Conservation (phyloP, 2,113 vertebrate species). For the Aphyosemion australe region DNA sequence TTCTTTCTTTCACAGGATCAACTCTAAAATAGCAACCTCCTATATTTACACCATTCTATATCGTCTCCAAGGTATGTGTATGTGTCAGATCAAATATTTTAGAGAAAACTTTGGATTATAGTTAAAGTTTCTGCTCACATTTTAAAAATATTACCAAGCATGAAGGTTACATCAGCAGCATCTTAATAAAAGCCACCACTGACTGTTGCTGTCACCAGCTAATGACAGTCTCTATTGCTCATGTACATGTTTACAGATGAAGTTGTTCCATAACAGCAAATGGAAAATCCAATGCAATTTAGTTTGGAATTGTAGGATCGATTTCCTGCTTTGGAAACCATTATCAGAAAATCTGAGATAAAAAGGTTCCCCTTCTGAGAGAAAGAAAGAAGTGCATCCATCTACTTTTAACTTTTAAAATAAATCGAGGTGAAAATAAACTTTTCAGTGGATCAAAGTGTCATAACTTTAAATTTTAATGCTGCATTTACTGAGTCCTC, state of each 20-base stretch:
- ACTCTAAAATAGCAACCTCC: constrained; percentile 37
- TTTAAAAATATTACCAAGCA: neutral
- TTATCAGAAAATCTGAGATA: too few relatives aligned
- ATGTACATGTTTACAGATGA: too few relatives aligned
- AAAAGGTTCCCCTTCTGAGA: too few relatives aligned
- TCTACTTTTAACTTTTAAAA: neutral
- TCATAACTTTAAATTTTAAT: neutral
- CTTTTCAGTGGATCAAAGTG: neutral
- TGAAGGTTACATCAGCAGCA: neutral
- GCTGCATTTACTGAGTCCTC: neutral
- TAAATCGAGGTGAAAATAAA: neutral
- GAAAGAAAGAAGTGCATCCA: too few relatives aligned
- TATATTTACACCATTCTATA: constrained; percentile 36
- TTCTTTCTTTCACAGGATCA: constrained; percentile 59
- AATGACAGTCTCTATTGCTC: too few relatives aligned
- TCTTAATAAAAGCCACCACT: neutral
- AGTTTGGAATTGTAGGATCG: too few relatives aligned
- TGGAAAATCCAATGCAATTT: too few relatives aligned
- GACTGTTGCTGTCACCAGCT: neutral
- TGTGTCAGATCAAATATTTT: constrained; percentile 44
- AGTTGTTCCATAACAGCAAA: too few relatives aligned
- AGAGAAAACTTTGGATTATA: constrained; percentile 30
- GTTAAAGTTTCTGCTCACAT: constrained; percentile 23
- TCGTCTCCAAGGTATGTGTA: constrained; percentile 24
- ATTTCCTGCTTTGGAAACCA: too few relatives aligned